These are phyloP conservation scores for Pemphigus obesinymphae DNA, from an alignment of 1,140 invertebrate genomes.

Conservation along the genomic window DNA sequence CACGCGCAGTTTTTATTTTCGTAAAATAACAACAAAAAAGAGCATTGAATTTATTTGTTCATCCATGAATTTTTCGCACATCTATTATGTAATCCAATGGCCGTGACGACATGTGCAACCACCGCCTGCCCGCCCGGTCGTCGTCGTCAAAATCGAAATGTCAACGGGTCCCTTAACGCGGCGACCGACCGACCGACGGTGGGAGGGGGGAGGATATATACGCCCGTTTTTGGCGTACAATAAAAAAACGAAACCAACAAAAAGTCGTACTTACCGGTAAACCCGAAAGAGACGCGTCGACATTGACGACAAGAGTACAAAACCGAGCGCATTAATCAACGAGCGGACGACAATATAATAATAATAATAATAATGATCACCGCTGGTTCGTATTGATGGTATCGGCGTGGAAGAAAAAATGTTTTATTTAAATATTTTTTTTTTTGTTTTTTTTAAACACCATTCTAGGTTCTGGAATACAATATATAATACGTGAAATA, in stretches of 20 bases:
- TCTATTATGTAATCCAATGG: constrained; percentile 22
- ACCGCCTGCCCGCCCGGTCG: too few species aligned
- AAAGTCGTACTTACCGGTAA: background rate
- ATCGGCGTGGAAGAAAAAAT: background rate
- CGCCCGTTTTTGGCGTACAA: background rate
- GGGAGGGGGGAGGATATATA: background rate
- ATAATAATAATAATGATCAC: background rate
- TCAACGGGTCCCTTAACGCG: background rate
- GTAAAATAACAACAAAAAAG: background rate
- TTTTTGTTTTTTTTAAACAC: too few species aligned
- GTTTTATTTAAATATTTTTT: too few species aligned
- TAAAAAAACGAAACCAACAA: too few species aligned
- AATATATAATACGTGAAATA: background rate
- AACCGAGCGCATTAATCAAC: background rate
- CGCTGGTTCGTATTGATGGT: background rate
- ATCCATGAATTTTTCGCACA: constrained; percentile 27
- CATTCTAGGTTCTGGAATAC: too few species aligned
- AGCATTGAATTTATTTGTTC: constrained; percentile 39
- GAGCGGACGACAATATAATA: background rate
- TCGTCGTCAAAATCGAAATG: constrained; percentile 33
- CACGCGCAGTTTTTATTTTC: constrained; percentile 6
- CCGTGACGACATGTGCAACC: constrained; percentile 39
- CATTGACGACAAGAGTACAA: background rate
- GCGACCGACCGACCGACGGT: background rate
- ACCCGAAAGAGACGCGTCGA: background rate